Conservation (phyloP, 2,113 vertebrate genomes). For the Tachysurus vachellii region DNA sequence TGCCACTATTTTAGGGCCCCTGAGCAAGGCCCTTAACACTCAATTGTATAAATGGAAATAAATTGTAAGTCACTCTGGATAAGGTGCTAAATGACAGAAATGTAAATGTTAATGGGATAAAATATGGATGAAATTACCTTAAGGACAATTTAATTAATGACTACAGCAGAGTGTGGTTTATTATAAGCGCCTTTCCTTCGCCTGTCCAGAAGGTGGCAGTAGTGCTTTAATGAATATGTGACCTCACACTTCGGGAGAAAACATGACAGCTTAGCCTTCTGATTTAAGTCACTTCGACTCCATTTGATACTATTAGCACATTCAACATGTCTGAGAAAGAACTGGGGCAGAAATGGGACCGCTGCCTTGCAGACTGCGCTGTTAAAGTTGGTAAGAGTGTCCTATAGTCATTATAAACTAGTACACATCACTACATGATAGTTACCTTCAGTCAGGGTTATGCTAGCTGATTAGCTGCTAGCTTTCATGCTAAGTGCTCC, state of each 20-base stretch:
- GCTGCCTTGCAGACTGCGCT: conserved; percentile 86
- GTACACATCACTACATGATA: too few species aligned
- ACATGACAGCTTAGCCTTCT: conserved; percentile 38
- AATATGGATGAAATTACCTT: background rate
- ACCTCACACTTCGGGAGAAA: background rate
- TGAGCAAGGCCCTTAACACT: too few species aligned
- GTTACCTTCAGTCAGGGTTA: conserved; percentile 8
- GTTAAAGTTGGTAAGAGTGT: conserved; percentile 86
- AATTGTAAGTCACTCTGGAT: too few species aligned
- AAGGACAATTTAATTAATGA: background rate
- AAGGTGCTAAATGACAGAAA: too few species aligned
- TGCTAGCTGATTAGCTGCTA: conserved; percentile 23
- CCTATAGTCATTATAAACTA: background rate
- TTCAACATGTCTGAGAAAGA: conserved; percentile 86
- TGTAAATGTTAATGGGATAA: too few species aligned
- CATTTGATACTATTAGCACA: background rate
- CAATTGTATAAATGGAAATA: background rate
- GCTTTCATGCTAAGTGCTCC: background rate
- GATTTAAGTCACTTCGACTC: conserved; percentile 23
- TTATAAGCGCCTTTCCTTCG: background rate
- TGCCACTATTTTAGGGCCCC: too few species aligned
- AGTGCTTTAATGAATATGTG: background rate
- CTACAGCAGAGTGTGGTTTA: background rate
- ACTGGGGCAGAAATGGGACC: conserved; percentile 91
- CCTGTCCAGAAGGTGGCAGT: conserved; percentile 39